phyloP scores from a whole-genome alignment of 2,888 invertebrate genomes.

The Lithosia quadra region DNA sequence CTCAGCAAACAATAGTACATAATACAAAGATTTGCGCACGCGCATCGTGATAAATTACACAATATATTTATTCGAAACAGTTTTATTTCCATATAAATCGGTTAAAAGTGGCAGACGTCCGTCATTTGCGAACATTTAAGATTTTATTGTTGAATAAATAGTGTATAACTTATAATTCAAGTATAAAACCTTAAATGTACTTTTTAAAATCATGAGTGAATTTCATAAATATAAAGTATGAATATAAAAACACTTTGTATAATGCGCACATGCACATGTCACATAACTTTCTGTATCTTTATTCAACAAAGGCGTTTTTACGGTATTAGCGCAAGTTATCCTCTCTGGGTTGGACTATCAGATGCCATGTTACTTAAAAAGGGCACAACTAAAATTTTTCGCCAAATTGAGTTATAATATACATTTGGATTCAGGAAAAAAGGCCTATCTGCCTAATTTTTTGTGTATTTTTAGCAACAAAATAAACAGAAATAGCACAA shows the following conservation, averaged over 20 bases:
- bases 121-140: conserved; percentile 48
- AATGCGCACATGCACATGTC: neutral
- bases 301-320: neutral
- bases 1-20: conserved; percentile 51
- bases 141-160: conserved; percentile 43
- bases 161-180: conserved; percentile 12
- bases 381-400: too few relatives aligned
- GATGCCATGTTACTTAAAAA: neutral
- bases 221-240: neutral
- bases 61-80: conserved; percentile 59
- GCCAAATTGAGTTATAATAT: too few relatives aligned
- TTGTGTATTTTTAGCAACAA: too few relatives aligned
- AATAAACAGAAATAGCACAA: too few relatives aligned
- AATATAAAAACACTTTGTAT: conserved; percentile 4
- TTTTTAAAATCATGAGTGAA: neutral
- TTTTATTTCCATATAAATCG: conserved; percentile 71
- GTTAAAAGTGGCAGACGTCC: conserved; percentile 57
- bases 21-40: conserved; percentile 48
- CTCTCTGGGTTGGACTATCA: neutral
- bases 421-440: too few relatives aligned
- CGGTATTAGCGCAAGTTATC: neutral
- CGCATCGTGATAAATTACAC: conserved; percentile 62
- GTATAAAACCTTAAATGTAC: neutral
- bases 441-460: too few relatives aligned
- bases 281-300: neutral